These are phyloP conservation scores for Saguinus imperator DNA, from an alignment of 2,113 vertebrate genomes.

Conservation along the genomic window DNA sequence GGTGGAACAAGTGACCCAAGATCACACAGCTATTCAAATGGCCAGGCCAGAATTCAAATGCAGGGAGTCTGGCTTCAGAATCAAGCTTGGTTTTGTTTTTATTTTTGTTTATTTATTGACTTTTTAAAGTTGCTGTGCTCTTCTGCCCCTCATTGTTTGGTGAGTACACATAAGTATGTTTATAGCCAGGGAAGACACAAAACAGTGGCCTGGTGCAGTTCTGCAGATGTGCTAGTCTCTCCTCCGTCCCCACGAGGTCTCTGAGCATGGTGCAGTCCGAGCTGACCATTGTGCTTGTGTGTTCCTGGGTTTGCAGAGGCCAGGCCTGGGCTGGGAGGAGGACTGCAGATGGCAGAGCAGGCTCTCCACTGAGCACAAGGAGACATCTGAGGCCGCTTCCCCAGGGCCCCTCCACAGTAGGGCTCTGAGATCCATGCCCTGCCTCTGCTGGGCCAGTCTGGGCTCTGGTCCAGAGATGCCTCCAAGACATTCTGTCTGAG, in stretches of 20 bases:
- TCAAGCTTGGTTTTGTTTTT: neutral
- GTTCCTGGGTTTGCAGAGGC: neutral
- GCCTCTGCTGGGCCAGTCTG: neutral
- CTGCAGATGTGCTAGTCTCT: neutral
- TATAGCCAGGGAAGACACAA: neutral
- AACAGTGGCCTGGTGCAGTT: neutral
- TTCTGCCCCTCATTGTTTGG: neutral
- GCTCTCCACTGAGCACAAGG: neutral
- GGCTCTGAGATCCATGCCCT: neutral
- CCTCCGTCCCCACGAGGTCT: neutral
- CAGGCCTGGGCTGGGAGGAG: neutral
- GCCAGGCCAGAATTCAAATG: neutral
- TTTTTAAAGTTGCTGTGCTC: neutral
- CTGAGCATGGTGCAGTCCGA: neutral
- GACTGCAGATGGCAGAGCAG: neutral
- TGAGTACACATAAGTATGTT: rapidly evolving
- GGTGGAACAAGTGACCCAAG: neutral
- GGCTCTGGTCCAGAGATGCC: neutral
- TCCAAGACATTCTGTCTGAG: conserved; percentile 16
- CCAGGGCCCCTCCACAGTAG: rapidly evolving
- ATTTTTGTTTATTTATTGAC: neutral
- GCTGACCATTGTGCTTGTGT: neutral
- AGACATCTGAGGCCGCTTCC: neutral
- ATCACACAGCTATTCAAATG: neutral
- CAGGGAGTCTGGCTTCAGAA: neutral